These are phyloP conservation scores for Austrofundulus limnaeus DNA, from an alignment of 2,113 vertebrate genomes.

Conservation along the genomic window DNA sequence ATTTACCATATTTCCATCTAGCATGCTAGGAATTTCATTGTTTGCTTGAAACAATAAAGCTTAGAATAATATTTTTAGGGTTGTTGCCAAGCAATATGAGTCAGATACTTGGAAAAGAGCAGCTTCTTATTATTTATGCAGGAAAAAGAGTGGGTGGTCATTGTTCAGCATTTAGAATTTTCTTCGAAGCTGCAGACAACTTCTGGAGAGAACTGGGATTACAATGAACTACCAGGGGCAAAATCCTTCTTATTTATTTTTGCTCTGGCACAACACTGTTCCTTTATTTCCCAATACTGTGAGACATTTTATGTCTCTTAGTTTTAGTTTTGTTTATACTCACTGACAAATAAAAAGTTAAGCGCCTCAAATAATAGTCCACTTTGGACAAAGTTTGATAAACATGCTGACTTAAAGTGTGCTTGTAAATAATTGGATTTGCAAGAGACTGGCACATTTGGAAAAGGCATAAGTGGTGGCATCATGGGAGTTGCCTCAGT, in stretches of 20 bases:
- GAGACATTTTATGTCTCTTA: too few relatives aligned
- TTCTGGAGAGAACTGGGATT: conserved; percentile 21
- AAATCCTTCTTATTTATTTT: conserved; percentile 7
- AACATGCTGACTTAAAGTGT: too few relatives aligned
- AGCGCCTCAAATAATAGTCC: too few relatives aligned
- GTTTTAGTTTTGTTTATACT: too few relatives aligned
- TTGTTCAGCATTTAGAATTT: conserved; percentile 43
- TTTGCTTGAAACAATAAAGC: conserved; percentile 19
- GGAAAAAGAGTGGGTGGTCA: conserved; percentile 30
- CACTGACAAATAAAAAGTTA: too few relatives aligned
- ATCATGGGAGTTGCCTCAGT: too few relatives aligned
- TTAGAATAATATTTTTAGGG: conserved; percentile 42
- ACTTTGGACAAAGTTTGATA: too few relatives aligned
- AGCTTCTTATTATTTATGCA: conserved; percentile 52
- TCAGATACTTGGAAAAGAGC: conserved; percentile 39
- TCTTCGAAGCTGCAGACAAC: conserved; percentile 44
- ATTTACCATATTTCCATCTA: conserved; percentile 30
- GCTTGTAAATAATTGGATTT: too few relatives aligned
- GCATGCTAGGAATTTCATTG: conserved; percentile 30
- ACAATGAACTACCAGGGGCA: conserved; percentile 5
- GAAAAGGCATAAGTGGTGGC: too few relatives aligned
- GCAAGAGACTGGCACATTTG: too few relatives aligned
- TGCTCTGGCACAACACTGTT: background rate
- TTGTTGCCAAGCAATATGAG: conserved; percentile 41
- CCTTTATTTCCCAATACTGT: too few relatives aligned